phyloP scores from a whole-genome alignment of 2,797 vertebrate genomes.

The Sarcoramphus papa region DNA sequence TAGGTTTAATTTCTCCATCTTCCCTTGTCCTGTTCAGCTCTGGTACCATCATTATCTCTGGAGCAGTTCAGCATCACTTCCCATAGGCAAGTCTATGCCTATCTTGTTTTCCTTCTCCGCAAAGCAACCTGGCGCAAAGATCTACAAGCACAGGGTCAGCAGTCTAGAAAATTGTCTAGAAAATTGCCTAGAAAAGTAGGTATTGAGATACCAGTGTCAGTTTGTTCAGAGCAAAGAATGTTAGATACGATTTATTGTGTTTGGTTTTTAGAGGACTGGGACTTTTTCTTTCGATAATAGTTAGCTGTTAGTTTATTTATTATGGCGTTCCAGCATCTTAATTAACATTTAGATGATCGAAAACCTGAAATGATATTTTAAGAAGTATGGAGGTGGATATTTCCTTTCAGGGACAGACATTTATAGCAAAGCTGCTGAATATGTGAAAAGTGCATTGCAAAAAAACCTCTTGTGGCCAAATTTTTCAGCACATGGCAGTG shows the following conservation, averaged over 20 bases:
- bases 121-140: neutral
- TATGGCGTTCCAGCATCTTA: neutral
- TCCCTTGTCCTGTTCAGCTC: neutral
- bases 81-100: neutral
- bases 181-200: neutral
- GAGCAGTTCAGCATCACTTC: neutral
- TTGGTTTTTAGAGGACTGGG: neutral
- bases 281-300: neutral
- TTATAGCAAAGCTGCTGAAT: slow-evolving; percentile 40
- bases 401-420: slow-evolving; percentile 31
- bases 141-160: neutral
- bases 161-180: neutral
- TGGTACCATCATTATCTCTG: neutral
- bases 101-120: neutral
- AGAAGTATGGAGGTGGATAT: neutral
- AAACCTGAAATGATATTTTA: slow-evolving; percentile 33
- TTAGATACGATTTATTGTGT: neutral
- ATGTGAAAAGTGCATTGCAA: slow-evolving; percentile 3
- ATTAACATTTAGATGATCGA: slow-evolving; percentile 39
- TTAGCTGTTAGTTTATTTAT: slow-evolving; percentile 42
- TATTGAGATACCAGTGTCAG: neutral
- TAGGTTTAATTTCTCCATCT: neutral
- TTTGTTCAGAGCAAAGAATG: neutral
- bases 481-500: neutral
- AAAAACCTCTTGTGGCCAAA: neutral